Percentiles rank a stretch among this genome's conserved stretches.
Conservation (phyloP, 2,797 vertebrate genomes). For the Agapornis canus region DNA sequence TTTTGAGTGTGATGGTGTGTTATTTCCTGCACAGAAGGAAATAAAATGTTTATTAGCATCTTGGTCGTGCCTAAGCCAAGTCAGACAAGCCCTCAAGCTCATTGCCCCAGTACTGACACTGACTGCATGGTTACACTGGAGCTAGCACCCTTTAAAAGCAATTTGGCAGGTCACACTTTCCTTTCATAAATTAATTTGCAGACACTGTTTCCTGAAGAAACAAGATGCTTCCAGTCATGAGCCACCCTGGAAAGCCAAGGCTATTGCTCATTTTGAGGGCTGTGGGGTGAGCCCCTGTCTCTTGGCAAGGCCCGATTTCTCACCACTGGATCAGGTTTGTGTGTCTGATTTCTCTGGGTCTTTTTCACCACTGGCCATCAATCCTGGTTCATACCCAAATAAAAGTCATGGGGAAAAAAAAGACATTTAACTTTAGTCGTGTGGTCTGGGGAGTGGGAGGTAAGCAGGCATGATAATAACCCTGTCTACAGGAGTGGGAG, state of each 20-base stretch:
- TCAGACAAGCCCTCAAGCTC: rapidly evolving
- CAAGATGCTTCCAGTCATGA: neutral
- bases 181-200: neutral
- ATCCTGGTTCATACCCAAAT: too few relatives aligned
- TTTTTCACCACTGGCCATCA: rapidly evolving
- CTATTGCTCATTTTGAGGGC: neutral
- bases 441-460: neutral
- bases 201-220: neutral
- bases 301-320: neutral
- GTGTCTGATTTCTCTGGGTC: neutral
- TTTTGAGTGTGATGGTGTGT: neutral
- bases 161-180: neutral
- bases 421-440: neutral
- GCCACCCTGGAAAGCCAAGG: neutral
- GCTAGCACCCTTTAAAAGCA: neutral
- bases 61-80: rapidly evolving
- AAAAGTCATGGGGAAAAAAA: neutral
- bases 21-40: neutral
- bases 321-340: too few relatives aligned
- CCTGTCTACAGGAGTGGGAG: neutral
- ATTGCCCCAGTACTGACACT: neutral
- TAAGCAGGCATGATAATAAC: neutral
- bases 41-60: neutral
- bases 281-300: neutral
- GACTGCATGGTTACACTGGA: neutral